A percentile compares a stretch with the other conserved stretches of the same genome.
Evolutionary conservation across 2,888 invertebrate species (phyloP).

Genomic region (Lycia hirtaria): DNA sequence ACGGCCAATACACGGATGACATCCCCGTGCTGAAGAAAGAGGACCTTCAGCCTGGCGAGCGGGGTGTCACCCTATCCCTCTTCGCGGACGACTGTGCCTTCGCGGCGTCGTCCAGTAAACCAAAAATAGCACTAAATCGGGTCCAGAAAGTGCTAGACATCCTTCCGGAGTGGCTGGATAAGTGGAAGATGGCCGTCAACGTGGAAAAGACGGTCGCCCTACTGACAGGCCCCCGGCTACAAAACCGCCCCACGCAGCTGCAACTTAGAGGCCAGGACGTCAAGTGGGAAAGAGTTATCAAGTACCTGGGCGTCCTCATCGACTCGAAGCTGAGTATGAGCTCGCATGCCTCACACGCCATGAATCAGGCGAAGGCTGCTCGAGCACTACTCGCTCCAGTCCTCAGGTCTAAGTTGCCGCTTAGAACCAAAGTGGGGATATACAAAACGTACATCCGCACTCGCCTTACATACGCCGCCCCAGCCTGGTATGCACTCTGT

Average conservation of each 20-base stretch:
- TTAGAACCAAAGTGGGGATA: conserved; percentile 34
- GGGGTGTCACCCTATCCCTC: conserved; percentile 10
- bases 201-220: conserved; percentile 38
- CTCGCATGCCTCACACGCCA: conserved; percentile 23
- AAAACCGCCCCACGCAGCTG: background rate
- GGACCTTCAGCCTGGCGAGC: background rate
- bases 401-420: conserved; percentile 33
- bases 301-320: conserved; percentile 40
- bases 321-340: conserved; percentile 36
- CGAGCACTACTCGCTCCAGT: conserved; percentile 31
- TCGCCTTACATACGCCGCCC: conserved; percentile 32
- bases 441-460: conserved; percentile 39
- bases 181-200: conserved; percentile 34
- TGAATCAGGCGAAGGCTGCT: conserved; percentile 16
- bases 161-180: conserved; percentile 35
- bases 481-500: conserved; percentile 23
- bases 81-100: conserved; percentile 18
- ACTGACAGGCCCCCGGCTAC: background rate
- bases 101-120: background rate
- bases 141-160: conserved; percentile 28
- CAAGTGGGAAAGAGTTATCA: conserved; percentile 15
- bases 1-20: conserved; percentile 39
- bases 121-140: background rate
- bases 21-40: conserved; percentile 31
- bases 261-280: conserved; percentile 17